Percentiles rank a stretch among this genome's conserved stretches.
Conservation (phyloP, 53 echinoderm and acorn worm genomes). For the Patiria pectinifera region DNA sequence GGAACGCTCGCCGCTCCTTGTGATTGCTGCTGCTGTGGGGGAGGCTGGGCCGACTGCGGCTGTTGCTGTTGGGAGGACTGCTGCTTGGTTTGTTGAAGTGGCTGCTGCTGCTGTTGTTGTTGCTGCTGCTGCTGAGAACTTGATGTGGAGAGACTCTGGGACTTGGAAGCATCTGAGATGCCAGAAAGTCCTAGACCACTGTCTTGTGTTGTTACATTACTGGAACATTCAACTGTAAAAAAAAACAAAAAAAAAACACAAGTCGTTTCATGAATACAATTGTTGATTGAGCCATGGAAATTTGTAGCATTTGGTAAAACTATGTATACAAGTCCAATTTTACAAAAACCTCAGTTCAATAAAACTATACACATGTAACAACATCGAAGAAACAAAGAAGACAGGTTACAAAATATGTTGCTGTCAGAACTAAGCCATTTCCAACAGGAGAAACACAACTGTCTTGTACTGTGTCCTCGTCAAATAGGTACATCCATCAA, state of each 20-base stretch:
- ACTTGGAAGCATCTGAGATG: conserved; percentile 60
- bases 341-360: no score
- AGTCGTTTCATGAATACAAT: no score
- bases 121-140: conserved; percentile 18
- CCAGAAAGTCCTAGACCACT: conserved; percentile 83
- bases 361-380: not conserved
- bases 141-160: conserved; percentile 32
- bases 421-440: not conserved
- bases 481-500: not conserved
- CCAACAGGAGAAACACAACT: not conserved
- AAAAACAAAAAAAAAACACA: not conserved
- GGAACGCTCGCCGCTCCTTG: conserved; percentile 55
- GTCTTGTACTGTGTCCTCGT: not conserved
- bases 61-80: conserved; percentile 63
- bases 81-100: conserved; percentile 41
- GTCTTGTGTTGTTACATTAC: conserved; percentile 68
- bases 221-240: conserved; percentile 50
- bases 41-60: conserved; percentile 29
- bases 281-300: no score
- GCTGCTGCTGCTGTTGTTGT: conserved; percentile 60
- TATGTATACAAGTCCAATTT: no score
- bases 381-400: not conserved
- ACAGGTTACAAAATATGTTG: not conserved
- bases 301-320: no score
- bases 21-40: conserved; percentile 50